These are phyloP conservation scores for Abramis brama DNA, from an alignment of 2,113 vertebrate species.

Conservation along the genomic window DNA sequence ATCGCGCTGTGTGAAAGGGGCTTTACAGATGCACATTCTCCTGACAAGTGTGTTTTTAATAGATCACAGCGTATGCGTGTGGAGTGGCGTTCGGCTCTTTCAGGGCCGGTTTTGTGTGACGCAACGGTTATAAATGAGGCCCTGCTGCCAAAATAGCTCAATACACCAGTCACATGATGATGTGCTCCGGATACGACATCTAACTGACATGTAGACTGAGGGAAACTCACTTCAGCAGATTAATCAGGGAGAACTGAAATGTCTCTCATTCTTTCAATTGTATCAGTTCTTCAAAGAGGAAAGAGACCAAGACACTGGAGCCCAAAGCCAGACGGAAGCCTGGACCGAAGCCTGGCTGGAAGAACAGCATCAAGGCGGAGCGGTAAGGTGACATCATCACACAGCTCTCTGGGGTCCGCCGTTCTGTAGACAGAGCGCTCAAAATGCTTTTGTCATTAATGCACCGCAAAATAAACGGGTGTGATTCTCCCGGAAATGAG, in stretches of 20 bases:
- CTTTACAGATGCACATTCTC: too few species aligned
- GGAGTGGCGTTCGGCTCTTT: too few species aligned
- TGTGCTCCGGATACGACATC: too few species aligned
- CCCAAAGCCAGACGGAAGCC: constrained; percentile 90
- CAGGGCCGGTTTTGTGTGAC: too few species aligned
- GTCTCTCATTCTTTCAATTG: constrained; percentile 16
- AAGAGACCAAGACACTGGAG: constrained; percentile 74
- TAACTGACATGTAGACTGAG: too few species aligned
- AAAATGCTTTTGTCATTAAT: not conserved
- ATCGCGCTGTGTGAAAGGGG: too few species aligned
- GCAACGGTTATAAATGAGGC: too few species aligned
- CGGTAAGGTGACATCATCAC: constrained; percentile 69
- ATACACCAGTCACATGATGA: not conserved
- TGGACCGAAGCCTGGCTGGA: constrained; percentile 96
- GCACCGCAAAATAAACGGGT: too few species aligned
- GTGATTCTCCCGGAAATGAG: too few species aligned
- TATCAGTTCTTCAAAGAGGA: constrained; percentile 69
- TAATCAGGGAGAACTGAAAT: not conserved
- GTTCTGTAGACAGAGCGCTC: not conserved
- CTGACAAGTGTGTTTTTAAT: too few species aligned
- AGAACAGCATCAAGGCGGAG: constrained; percentile 89
- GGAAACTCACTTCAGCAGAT: not conserved
- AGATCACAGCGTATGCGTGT: too few species aligned
- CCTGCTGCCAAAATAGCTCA: not conserved
- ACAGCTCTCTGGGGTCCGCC: not conserved